phyloP scores from a whole-genome alignment of 2,888 invertebrate genomes.

The Andrena trimmerana region DNA sequence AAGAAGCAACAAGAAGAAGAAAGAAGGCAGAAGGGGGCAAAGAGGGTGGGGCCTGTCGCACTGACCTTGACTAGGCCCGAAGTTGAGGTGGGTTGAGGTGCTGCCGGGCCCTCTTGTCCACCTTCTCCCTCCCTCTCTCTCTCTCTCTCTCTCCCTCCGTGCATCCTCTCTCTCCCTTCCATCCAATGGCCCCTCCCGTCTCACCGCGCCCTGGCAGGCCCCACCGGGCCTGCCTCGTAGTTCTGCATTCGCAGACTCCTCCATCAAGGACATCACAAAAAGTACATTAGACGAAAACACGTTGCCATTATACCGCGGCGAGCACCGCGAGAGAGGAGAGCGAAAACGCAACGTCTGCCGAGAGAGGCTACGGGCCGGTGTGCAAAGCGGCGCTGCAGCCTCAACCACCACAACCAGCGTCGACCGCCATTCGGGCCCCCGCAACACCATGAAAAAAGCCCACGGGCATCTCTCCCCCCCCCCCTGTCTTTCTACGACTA shows the following conservation, averaged over 20 bases:
- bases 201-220: conserved; percentile 59
- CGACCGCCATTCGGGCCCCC: conserved; percentile 63
- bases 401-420: conserved; percentile 53
- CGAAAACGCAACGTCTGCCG: conserved; percentile 75
- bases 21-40: conserved; percentile 52
- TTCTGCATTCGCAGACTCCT: conserved; percentile 85
- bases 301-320: conserved; percentile 83
- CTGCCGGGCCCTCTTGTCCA: conserved; percentile 74
- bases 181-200: conserved; percentile 58
- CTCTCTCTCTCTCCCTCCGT: conserved; percentile 21
- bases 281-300: conserved; percentile 85
- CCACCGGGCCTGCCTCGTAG: conserved; percentile 80
- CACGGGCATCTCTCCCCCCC: conserved; percentile 50
- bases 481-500: conserved; percentile 71
- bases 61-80: conserved; percentile 84
- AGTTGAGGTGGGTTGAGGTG: conserved; percentile 84
- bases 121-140: conserved; percentile 60
- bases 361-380: conserved; percentile 49
- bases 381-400: conserved; percentile 57
- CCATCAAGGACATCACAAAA: conserved; percentile 85
- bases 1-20: conserved; percentile 44
- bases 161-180: conserved; percentile 29
- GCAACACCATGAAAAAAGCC: conserved; percentile 72
- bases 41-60: conserved; percentile 75
- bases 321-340: conserved; percentile 71